Conservation (phyloP, 2,797 vertebrate genomes). For the Myiotriccus ornatus region DNA sequence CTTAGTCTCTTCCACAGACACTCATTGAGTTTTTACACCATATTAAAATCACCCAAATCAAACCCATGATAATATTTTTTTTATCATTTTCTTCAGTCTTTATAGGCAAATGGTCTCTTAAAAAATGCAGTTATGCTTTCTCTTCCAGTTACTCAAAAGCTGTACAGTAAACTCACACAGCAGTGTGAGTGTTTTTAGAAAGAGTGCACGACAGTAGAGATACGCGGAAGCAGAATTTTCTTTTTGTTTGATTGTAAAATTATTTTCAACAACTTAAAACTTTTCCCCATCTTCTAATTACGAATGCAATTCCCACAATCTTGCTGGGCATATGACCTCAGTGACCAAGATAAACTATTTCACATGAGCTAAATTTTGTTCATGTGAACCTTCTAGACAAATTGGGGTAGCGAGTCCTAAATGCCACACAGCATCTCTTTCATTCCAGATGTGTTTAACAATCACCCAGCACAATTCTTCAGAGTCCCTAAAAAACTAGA, state of each 20-base stretch:
- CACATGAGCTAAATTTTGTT: not conserved
- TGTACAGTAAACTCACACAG: not conserved
- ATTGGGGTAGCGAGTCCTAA: not conserved
- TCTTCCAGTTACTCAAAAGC: not conserved
- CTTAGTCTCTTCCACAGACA: not conserved
- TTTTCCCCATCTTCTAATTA: not conserved
- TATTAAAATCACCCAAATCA: not conserved
- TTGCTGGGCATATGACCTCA: not conserved
- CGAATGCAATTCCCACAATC: not conserved
- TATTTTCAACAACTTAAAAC: not conserved
- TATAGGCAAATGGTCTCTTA: not conserved
- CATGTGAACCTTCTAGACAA: not conserved
- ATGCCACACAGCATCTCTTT: not conserved
- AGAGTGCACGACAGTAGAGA: not conserved
- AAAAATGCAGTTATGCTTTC: not conserved
- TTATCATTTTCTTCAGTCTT: not conserved
- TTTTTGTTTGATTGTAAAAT: not conserved
- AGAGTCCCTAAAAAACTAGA: not conserved
- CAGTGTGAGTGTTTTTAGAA: not conserved
- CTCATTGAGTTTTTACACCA: not conserved
- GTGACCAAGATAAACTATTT: not conserved
- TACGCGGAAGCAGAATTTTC: not conserved
- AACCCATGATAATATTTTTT: fast-evolving
- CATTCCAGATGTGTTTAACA: not conserved
- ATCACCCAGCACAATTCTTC: not conserved